phyloP scores from a whole-genome alignment of 2,113 vertebrate genomes.

The Thalassarche chlororhynchos region DNA sequence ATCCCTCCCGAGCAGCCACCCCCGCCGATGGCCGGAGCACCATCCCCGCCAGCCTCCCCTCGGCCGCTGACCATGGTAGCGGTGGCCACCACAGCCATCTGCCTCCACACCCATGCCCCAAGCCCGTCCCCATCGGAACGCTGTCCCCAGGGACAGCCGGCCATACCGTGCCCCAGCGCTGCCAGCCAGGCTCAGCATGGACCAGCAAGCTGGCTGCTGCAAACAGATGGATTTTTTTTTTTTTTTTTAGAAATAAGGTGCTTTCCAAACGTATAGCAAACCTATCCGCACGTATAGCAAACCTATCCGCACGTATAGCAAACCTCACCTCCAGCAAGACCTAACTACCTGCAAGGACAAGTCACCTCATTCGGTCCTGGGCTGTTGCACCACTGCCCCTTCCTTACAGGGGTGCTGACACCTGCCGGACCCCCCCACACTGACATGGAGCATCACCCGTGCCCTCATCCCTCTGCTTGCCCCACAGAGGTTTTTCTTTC shows the following conservation, averaged over 20 bases:
- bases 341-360: not conserved
- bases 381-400: too few species aligned
- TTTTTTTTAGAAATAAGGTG: not conserved
- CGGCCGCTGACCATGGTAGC: not conserved
- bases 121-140: not conserved
- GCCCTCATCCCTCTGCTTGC: not conserved
- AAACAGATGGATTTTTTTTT: not conserved
- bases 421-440: fast-evolving
- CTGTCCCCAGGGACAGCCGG: not conserved
- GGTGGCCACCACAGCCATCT: not conserved
- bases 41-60: not conserved
- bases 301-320: fast-evolving
- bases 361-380: not conserved
- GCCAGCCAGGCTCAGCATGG: not conserved
- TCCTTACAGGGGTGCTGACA: too few species aligned
- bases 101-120: fast-evolving
- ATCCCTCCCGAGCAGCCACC: not conserved
- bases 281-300: fast-evolving
- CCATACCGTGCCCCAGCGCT: not conserved
- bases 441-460: not conserved
- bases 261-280: not conserved
- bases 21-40: not conserved
- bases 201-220: not conserved
- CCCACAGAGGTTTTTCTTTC: not conserved
- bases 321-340: not conserved